Evolutionary conservation across 1,140 invertebrate species (phyloP).

Genomic region (Amphibalanus amphitrite): DNA sequence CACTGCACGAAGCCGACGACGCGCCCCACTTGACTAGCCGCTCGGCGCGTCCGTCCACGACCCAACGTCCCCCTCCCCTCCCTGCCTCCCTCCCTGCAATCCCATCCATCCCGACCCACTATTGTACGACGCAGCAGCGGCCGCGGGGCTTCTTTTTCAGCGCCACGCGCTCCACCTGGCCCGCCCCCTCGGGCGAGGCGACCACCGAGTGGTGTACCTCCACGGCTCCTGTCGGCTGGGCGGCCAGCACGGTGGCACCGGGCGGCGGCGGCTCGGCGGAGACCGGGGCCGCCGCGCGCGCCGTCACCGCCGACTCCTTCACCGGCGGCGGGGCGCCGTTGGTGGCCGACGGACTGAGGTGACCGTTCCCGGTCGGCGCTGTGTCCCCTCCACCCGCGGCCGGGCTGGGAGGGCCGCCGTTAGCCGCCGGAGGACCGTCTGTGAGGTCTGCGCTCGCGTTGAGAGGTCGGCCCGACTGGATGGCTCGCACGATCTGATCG

Average conservation of each 20-base stretch:
- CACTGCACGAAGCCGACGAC: too few relatives aligned
- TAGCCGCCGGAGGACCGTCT: background rate
- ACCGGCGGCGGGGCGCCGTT: constrained; percentile 17
- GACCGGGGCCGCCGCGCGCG: constrained; percentile 2
- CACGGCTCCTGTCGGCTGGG: constrained; percentile 30
- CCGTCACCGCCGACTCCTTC: constrained; percentile 5
- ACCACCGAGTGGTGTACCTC: constrained; percentile 54
- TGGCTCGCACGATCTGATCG: constrained; percentile 85
- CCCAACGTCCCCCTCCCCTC: too few relatives aligned
- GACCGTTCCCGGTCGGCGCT: constrained; percentile 15
- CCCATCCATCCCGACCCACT: too few relatives aligned
- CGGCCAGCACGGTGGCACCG: constrained; percentile 5
- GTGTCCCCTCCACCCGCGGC: too few relatives aligned
- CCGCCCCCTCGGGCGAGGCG: constrained; percentile 41
- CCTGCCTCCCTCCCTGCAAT: too few relatives aligned
- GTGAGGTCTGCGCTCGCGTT: constrained; percentile 27
- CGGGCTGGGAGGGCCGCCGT: background rate
- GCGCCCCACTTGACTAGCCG: too few relatives aligned
- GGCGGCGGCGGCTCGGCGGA: constrained; percentile 9
- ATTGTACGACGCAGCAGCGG: constrained; percentile 51
- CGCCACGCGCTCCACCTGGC: constrained; percentile 62
- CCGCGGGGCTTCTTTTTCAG: constrained; percentile 79
- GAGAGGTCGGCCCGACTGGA: constrained; percentile 72
- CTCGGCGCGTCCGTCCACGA: too few relatives aligned
- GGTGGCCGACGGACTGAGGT: constrained; percentile 24